Conservation (phyloP, 2,113 vertebrate genomes). For the Hipposideros armiger region DNA sequence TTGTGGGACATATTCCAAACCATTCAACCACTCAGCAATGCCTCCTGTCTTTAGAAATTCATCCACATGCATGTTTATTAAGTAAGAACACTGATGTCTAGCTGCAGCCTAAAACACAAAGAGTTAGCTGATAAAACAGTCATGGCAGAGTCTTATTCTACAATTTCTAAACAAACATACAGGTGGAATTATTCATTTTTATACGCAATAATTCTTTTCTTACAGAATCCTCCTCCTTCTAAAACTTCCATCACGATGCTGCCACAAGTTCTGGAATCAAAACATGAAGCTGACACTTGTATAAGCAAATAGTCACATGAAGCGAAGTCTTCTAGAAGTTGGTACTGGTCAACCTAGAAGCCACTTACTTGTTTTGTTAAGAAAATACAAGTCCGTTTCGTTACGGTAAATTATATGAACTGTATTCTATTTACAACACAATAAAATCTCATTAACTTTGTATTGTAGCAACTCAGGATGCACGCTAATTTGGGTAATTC, state of each 20-base stretch:
- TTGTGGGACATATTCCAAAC: conserved; percentile 91
- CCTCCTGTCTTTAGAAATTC: conserved; percentile 93
- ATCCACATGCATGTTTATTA: conserved; percentile 93
- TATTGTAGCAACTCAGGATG: background rate
- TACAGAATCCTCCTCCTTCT: conserved; percentile 22
- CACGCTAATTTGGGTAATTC: background rate
- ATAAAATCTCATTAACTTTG: background rate
- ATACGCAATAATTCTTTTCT: background rate
- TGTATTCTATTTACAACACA: background rate
- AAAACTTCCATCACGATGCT: background rate
- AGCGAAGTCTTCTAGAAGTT: background rate
- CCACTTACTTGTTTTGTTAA: background rate
- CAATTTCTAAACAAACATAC: conserved; percentile 37
- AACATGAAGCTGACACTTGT: background rate
- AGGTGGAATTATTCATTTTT: conserved; percentile 31
- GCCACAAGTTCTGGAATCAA: background rate
- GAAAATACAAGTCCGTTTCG: background rate
- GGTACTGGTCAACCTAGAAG: background rate
- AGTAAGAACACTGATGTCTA: conserved; percentile 92
- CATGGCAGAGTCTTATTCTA: background rate
- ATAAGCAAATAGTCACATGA: background rate
- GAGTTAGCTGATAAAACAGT: conserved; percentile 20
- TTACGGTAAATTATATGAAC: background rate
- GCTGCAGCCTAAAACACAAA: conserved; percentile 89
- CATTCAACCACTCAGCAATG: conserved; percentile 91